These are phyloP conservation scores for Cataglyphis altisquamis DNA, from an alignment of 2,888 invertebrate genomes.

Conservation along the genomic window DNA sequence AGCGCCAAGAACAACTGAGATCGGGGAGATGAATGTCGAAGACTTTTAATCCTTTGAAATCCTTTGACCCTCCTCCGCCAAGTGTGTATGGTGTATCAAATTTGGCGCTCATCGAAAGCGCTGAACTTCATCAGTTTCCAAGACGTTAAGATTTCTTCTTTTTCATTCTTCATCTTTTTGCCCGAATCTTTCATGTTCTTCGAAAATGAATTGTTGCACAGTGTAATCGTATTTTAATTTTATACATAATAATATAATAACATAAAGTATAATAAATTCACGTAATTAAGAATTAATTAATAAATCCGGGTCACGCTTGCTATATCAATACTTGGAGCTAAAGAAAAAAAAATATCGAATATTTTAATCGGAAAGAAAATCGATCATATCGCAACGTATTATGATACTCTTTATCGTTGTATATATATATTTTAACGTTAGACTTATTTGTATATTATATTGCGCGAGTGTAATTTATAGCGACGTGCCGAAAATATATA, in stretches of 20 bases:
- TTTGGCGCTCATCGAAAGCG: not conserved
- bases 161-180: not conserved
- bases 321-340: not conserved
- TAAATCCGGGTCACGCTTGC: not conserved
- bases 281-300: not conserved
- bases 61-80: not conserved
- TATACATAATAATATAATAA: not conserved
- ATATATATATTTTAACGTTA: constrained; percentile 5
- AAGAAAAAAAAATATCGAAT: not conserved
- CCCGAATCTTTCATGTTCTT: not conserved
- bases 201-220: not conserved
- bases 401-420: constrained; percentile 2
- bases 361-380: not conserved
- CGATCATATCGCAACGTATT: not conserved
- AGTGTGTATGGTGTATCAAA: not conserved
- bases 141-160: not conserved
- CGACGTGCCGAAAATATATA: constrained; percentile 1
- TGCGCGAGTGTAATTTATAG: constrained; percentile 17
- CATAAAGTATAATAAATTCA: not conserved
- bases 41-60: not conserved
- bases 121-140: not conserved
- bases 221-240: constrained; percentile 5
- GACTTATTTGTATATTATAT: constrained; percentile 11
- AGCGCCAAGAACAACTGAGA: constrained; percentile 80
- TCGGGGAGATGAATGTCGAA: not conserved